Evolutionary conservation across 2,888 invertebrate species (phyloP), one percentile per base, ranked within the genome.

Genomic region (Phalera bucephala): DNA sequence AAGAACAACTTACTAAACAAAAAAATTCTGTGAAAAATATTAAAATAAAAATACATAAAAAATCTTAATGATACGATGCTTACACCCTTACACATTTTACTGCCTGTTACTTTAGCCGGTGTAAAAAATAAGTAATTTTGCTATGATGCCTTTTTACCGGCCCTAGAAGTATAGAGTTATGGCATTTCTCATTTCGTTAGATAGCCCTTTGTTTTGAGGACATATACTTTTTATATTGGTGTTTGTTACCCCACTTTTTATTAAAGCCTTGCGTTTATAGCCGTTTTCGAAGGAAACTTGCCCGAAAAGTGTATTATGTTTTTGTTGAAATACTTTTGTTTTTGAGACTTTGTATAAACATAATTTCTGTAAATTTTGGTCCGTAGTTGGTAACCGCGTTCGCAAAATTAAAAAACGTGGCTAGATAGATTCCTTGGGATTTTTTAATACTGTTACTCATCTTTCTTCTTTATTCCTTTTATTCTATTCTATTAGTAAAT

Each of bases 51-150:
- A n/a, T n/a, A n/a, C n/a, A n/a, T n/a, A n/a, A n/a, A n/a, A n/a
- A n/a, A n/a, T n/a, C n/a, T n/a, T n/a, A n/a, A n/a, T n/a, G n/a
- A 13, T 3, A 21, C 9, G 3, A 8, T 27, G 8, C n/a, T 1
- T 7, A 4, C 14, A 11, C 9, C 27, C 14, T 44, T 44, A 41
- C 19, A 19, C 26, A 30, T 40, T 64, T 64, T 63, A 69, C 61
- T 38, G 66, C 55, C 62, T 64, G 64, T 66, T 72, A 69, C 70
- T 69, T 66, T 60, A 56, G 52, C 52, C 59, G 45, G 44, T 60
- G 63, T 67, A 70, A 72, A 74, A 69, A 72, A 53, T 73, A 74
- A 72, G 72, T 70, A 66, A 74, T 74, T 68, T 63, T 48, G 67
- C 63, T 65, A 74, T 70, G 69, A 75, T 64, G 72, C 59, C 68